Base-by-base conservation (phyloP, 2,888 invertebrate species). In the Latheticus oryzae region DNA sequence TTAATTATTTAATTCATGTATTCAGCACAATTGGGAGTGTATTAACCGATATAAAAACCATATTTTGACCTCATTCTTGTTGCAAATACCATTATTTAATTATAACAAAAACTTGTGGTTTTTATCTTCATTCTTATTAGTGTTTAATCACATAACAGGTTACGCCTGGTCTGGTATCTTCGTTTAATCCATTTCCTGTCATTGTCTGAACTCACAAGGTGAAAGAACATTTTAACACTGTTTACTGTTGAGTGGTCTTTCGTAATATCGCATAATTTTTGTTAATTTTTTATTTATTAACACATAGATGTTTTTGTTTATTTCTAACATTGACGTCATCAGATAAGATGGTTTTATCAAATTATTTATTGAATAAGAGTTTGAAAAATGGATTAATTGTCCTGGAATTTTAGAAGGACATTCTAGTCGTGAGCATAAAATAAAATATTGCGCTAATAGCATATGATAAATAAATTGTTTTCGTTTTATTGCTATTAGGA, bases 181-280 rank as follows among this genome's bases (percentile, higher is more conserved):
- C 38, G 12, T 38, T 38, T 38, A 38, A 11, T 13, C 23, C 8
- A 21, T 21, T 38, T 38, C 38, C 38, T 38, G 38, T 2, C 38
- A 9, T 21, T 38, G 38, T 38, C 5, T 15, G n/a, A 7, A 5
- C 15, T 8, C 2, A 33, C 33, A 33, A 33, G n/a, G 33, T 33
- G 33, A 33, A 33, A 33, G 13, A 33, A 33, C 13, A 5, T 7
- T 15, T 33, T n/a, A 15, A 1, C 2, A 9, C 21, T 5, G 21
- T 5, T 21, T 21, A 21, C 5, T 26, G 2, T 9, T 26, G 26
- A 7, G n/a, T 4, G n/a, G n/a, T 8, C n/a, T 9, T 26, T 33
- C 16, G 5, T 16, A 33, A 15, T 33, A 15, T n/a, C 13, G 9
- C 11, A 30, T 9, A 30, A 30, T n/a, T n/a, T n/a, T 30, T 13